Base-by-base conservation (phyloP, 1,140 invertebrate species). In the Drosophila azteca region DNA sequence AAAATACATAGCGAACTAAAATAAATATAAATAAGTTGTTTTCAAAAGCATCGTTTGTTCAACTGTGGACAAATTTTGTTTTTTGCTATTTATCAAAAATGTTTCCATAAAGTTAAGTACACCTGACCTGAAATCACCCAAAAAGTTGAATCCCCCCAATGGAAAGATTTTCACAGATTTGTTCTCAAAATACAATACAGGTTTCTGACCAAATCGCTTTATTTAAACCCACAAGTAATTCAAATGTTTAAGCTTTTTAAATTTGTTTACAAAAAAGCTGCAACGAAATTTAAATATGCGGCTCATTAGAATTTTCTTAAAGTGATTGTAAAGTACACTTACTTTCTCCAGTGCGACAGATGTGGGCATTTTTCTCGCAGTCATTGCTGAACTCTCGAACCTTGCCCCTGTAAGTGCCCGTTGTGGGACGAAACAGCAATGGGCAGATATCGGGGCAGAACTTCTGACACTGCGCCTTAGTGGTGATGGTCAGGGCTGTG, bases 401-500 rank as follows among this genome's bases (percentile, higher is more conserved):
- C 2, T 49, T 2, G 0, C 57, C 64, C 1, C 13, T 54, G 39
- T 83, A 83, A 41, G 6, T 58, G 0, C 62, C 79, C 0, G 15
- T 13, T 0, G 77, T 57, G 0, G 79, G 75, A 2, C 24, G 4
- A 26, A 45, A 71, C 22, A 46, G 20, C 5, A 45, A 31, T 7
- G 66, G 54, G 7, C 79, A 83, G 13, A 35, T 1, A 0, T 1
- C 0, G 1, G 20, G 9, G 22, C 79, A 81, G 2, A n/a, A 2
- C 13, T 67, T 39, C n/a, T 78, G 74, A 17, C 79, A 78, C 48
- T 78, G 50, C 22, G 65, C 52, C 24, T 70, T 74, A 0, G 74
- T 73, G 7, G 26, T 48, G 0, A 63, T 6, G 0, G 20, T 63
- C 17, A 77, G 31, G 0, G 55, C 79, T 77, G 15, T 5, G 46